phyloP scores from a whole-genome alignment of 2,113 vertebrate species.

The Callorhinus ursinus region DNA sequence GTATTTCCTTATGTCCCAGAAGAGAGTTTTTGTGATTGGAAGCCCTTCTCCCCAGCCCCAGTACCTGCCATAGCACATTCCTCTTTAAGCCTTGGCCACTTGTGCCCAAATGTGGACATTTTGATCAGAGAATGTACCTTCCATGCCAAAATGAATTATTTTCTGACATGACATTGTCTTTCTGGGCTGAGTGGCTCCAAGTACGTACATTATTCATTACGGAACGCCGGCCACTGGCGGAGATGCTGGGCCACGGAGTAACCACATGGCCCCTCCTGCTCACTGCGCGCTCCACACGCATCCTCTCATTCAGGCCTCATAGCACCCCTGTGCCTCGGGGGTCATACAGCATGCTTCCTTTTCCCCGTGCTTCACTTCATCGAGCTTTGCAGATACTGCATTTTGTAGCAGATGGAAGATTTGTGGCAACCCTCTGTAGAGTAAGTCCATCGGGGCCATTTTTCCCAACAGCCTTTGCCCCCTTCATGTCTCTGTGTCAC shows the following conservation, averaged over 20 bases:
- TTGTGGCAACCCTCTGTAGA: accelerated
- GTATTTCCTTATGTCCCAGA: neutral
- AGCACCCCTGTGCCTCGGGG: neutral
- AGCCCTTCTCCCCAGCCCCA: neutral
- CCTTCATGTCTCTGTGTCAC: neutral
- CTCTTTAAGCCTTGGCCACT: neutral
- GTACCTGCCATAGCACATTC: neutral
- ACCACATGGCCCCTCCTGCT: neutral
- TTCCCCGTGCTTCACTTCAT: too few relatives aligned
- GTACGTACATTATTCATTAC: neutral
- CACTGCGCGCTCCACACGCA: accelerated
- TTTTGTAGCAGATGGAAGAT: neutral
- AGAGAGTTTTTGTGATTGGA: neutral
- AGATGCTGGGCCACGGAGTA: neutral
- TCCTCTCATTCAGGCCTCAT: neutral
- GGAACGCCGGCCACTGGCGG: neutral
- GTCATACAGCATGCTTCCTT: neutral
- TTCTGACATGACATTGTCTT: neutral
- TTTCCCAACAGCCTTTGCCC: neutral
- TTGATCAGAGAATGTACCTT: neutral
- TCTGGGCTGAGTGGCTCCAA: neutral
- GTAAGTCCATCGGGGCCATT: neutral
- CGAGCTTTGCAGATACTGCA: neutral
- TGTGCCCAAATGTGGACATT: neutral
- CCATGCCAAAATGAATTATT: neutral